phyloP scores from a whole-genome alignment of 2,113 vertebrate species.

The Ophthalmolycus amberensis region DNA sequence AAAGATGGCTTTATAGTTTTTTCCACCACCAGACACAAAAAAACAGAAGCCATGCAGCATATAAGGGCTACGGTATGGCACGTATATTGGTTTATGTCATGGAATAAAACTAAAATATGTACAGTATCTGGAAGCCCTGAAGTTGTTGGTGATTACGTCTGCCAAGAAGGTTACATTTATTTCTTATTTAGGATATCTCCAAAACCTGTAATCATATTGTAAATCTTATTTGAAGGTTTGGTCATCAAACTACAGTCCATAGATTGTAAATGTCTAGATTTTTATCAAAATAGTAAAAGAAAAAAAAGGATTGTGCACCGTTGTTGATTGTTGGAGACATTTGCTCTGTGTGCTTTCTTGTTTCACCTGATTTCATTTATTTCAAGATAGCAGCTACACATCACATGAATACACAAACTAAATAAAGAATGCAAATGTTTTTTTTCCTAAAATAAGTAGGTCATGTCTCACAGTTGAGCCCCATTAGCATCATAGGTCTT shows the following conservation, averaged over 20 bases:
- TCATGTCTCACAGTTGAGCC: not conserved
- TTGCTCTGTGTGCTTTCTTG: not conserved
- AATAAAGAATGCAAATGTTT: not conserved
- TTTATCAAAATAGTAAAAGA: not conserved
- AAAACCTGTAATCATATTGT: slow-evolving; percentile 10
- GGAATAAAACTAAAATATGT: not conserved
- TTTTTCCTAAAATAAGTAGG: not conserved
- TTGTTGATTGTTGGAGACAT: not conserved
- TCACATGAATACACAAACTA: not conserved
- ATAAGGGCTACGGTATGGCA: not conserved
- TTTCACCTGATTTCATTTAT: not conserved
- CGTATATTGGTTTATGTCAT: not conserved
- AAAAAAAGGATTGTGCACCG: not conserved
- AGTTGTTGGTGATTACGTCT: not conserved
- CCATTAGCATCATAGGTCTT: slow-evolving; percentile 9
- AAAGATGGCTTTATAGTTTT: not conserved
- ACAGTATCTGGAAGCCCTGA: not conserved
- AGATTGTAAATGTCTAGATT: not conserved
- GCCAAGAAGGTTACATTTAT: not conserved
- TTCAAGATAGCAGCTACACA: not conserved
- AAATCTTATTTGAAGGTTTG: not conserved
- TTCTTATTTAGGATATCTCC: slow-evolving; percentile 1
- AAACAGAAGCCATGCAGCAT: not conserved
- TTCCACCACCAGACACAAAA: not conserved
- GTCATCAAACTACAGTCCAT: not conserved